These are phyloP conservation scores for Papilio polyxenes DNA, from an alignment of 1,140 invertebrate species.

Conservation along the genomic window DNA sequence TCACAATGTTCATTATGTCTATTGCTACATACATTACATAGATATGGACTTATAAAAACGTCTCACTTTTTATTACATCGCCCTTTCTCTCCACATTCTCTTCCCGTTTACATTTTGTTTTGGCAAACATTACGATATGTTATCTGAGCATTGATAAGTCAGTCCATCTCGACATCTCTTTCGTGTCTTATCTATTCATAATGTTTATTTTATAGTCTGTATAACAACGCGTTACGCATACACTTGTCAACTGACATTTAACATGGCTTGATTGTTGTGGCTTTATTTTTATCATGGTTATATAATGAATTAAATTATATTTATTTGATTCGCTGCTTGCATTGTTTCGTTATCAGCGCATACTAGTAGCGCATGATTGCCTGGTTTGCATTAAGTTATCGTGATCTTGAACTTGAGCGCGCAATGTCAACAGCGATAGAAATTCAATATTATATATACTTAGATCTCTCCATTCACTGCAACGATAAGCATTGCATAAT, in stretches of 20 bases:
- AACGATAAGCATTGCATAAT: not conserved
- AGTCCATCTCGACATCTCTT: not conserved
- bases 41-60: not conserved
- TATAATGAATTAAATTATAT: not conserved
- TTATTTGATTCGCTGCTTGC: not conserved
- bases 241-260: not conserved
- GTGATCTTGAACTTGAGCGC: conserved; percentile 18
- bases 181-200: not conserved
- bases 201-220: not conserved
- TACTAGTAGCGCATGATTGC: not conserved
- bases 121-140: not conserved
- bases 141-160: conserved; percentile 5
- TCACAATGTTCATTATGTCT: no score
- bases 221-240: not conserved
- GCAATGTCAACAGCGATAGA: conserved; percentile 3
- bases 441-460: conserved; percentile 7
- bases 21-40: no score
- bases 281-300: not conserved
- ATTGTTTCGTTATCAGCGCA: conserved; percentile 4
- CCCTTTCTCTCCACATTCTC: no score
- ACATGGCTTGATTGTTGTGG: not conserved
- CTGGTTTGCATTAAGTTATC: not conserved
- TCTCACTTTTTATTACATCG: not conserved
- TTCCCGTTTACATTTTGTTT: not conserved
- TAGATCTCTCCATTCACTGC: conserved; percentile 26